phyloP scores from a whole-genome alignment of 2,797 vertebrate species.

The Girardinus metallicus region DNA sequence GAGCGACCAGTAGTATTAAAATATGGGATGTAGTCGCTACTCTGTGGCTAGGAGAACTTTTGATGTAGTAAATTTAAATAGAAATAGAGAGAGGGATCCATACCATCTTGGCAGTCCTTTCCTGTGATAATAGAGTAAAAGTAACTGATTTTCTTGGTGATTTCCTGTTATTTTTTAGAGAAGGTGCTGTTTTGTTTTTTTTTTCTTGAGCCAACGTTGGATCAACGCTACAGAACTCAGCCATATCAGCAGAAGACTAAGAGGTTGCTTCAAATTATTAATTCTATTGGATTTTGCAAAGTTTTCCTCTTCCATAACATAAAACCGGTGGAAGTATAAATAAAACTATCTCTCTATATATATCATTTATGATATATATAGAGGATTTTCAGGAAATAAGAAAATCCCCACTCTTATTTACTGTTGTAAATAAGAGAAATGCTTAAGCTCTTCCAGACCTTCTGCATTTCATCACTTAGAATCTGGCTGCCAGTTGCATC shows the following conservation, averaged over 20 bases:
- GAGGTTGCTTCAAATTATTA: background rate
- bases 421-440: background rate
- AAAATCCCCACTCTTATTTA: no score
- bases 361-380: background rate
- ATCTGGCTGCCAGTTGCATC: background rate
- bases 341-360: background rate
- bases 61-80: no score
- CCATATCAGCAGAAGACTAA: background rate
- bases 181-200: background rate
- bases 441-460: background rate
- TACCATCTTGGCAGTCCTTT: no score
- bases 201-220: background rate
- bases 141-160: background rate
- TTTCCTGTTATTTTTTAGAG: background rate
- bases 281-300: background rate
- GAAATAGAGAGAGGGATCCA: no score
- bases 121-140: background rate
- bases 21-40: no score
- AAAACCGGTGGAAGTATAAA: background rate
- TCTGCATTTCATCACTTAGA: background rate
- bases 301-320: background rate
- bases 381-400: background rate
- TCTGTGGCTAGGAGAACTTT: no score
- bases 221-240: background rate
- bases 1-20: no score